These are phyloP conservation scores for Haliclona indistincta DNA, from an alignment of 37 sponge, comb jelly and placozoan species.

Conservation along the genomic window DNA sequence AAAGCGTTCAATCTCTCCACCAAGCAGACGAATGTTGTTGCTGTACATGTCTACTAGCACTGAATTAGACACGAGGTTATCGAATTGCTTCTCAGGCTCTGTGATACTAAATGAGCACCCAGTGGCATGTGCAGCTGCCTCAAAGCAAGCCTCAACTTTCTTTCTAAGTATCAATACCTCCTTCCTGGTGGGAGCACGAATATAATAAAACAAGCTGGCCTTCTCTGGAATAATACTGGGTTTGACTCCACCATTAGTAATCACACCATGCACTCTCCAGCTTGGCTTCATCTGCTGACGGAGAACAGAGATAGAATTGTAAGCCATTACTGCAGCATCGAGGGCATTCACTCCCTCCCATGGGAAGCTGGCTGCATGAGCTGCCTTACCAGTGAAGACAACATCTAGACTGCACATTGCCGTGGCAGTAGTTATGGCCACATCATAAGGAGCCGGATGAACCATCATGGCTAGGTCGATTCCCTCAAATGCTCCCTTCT, in stretches of 20 bases:
- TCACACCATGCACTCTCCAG: slow-evolving; percentile 78
- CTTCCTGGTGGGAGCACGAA: slow-evolving; percentile 42
- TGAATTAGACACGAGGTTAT: slow-evolving; percentile 43
- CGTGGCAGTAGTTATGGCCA: slow-evolving; percentile 31
- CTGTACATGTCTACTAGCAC: slow-evolving; percentile 34
- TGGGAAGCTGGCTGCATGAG: slow-evolving; percentile 85
- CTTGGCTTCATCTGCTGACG: slow-evolving; percentile 85
- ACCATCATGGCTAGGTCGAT: slow-evolving; percentile 87
- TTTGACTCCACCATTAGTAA: slow-evolving; percentile 57
- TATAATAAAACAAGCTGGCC: slow-evolving; percentile 45
- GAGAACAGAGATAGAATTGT: slow-evolving; percentile 74
- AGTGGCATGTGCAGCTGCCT: slow-evolving; percentile 77
- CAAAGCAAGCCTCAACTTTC: slow-evolving; percentile 60
- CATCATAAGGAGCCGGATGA: slow-evolving; percentile 59
- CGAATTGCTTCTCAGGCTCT: slow-evolving; percentile 4
- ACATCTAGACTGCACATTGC: slow-evolving; percentile 15
- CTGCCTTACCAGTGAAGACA: slow-evolving; percentile 64
- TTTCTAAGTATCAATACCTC: slow-evolving; percentile 34
- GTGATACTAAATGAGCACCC: slow-evolving; percentile 62
- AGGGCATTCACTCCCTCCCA: slow-evolving; percentile 88
- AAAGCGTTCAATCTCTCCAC: not conserved
- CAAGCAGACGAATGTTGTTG: slow-evolving; percentile 14
- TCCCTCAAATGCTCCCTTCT: slow-evolving; percentile 58
- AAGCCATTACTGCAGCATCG: slow-evolving; percentile 89
- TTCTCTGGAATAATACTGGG: slow-evolving; percentile 80